phyloP scores from a whole-genome alignment of 2,888 invertebrate genomes.

The Dione juno region DNA sequence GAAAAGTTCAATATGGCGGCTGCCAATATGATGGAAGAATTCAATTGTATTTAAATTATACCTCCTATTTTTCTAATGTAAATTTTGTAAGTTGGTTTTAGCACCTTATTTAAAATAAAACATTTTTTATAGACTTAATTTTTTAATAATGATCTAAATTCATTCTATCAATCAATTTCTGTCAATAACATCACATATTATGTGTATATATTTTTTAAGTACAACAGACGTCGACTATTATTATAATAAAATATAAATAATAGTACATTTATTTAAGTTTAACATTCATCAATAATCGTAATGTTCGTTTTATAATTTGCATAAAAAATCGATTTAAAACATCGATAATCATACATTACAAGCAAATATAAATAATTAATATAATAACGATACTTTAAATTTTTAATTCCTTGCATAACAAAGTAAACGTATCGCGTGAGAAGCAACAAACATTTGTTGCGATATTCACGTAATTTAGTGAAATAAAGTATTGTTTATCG shows the following conservation, averaged over 20 bases:
- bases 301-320: background rate
- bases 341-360: background rate
- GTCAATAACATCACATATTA: no score
- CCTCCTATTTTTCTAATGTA: no score
- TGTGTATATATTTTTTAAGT: no score
- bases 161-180: no score
- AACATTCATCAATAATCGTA: background rate
- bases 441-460: background rate
- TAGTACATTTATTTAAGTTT: background rate
- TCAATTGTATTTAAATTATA: conserved; percentile 2
- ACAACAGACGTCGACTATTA: no score
- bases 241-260: background rate
- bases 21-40: conserved; percentile 4
- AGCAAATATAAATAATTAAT: background rate
- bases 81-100: no score
- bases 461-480: conserved; percentile 11
- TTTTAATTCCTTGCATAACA: background rate
- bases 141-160: no score
- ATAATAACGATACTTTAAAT: background rate
- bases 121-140: no score
- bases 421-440: conserved; percentile 12
- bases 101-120: no score
- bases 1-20: conserved; percentile 19
- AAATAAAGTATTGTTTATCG: conserved; percentile 1
- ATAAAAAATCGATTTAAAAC: background rate